These are phyloP conservation scores for Caenorhabditis virilis DNA, from an alignment of 2,888 invertebrate species.

Conservation along the genomic window DNA sequence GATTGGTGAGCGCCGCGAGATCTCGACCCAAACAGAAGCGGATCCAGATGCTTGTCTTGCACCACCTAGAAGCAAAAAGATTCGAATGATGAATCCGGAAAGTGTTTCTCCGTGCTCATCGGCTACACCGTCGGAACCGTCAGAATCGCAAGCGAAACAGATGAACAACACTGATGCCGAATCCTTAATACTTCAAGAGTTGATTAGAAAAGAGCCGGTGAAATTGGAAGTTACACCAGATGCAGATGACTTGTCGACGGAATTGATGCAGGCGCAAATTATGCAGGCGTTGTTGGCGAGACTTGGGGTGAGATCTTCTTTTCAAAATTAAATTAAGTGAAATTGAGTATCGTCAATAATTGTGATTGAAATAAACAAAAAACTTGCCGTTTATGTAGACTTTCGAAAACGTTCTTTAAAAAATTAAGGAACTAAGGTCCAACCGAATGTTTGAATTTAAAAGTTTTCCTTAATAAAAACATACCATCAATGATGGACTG, in stretches of 20 bases:
- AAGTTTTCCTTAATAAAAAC: too few species aligned
- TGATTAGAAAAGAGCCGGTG: slow-evolving; percentile 7
- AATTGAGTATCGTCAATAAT: too few species aligned
- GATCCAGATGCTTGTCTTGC: background rate
- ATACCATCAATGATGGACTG: too few species aligned
- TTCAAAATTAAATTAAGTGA: too few species aligned
- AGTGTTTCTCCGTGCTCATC: slow-evolving; percentile 31
- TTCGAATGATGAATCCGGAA: slow-evolving; percentile 7
- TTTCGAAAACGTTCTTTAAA: too few species aligned
- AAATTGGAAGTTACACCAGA: slow-evolving; percentile 20
- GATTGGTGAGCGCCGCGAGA: slow-evolving; percentile 12
- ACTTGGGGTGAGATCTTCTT: slow-evolving; percentile 3
- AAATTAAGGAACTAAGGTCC: too few species aligned
- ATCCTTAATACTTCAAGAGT: slow-evolving; percentile 5
- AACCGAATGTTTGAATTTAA: too few species aligned
- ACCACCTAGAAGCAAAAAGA: background rate
- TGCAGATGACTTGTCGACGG: slow-evolving; percentile 16
- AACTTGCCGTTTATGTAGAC: too few species aligned
- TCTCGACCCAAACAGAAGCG: slow-evolving; percentile 20
- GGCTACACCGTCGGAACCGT: slow-evolving; percentile 27
- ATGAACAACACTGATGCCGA: background rate
- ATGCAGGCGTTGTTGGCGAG: slow-evolving; percentile 27
- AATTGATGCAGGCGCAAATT: slow-evolving; percentile 22
- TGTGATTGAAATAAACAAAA: too few species aligned
- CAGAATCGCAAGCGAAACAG: background rate